Evolutionary conservation across 2,113 vertebrate genomes (phyloP), one percentile per base, ranked within the genome.

Genomic region (Calidris pygmaea): DNA sequence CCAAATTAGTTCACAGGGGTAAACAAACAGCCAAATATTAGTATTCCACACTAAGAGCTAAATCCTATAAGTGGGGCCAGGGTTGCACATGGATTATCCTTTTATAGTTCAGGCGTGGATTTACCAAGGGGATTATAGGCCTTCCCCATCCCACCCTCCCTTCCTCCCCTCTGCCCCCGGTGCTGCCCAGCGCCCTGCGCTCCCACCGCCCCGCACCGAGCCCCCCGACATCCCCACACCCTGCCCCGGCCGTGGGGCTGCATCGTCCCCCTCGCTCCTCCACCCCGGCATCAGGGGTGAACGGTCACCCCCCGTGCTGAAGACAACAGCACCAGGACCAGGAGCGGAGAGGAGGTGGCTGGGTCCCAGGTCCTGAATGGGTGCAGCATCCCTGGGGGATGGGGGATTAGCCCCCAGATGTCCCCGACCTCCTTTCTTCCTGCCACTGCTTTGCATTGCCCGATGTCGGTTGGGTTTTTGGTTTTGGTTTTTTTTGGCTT

Each of bases 1-100:
- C 87, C 94, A 96, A 95, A 96, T 96, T 96, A 95, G 96, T 96
- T 96, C 94, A 96, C 94, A 95, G 96, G 95, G 92, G 94, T 97
- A 97, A 97, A 96, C 94, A 95, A 96, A 96, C 95, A 96, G 96
- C 96, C 94, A 96, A 97, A 96, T 97, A 97, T 96, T 96, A 95
- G 92, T 95, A 92, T 96, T 96, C 96, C 86, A 95, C 92, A 95
- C 92, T 96, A 95, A 95, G 94, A 96, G 92, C 95, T 97, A 96
- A 96, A 96, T 95, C 95, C 95, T 97, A 55, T 97, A 96, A 95
- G 94, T 96, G 95, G 92, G 96, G 87, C 94, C 95, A 95, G 86
- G 95, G 94, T 94, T 96, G 96, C 96, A 96, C 95, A 96, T 95
- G 95, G 96, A 96, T 96, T 96, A 95, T 96, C 96, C 96, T 95